phyloP scores from a whole-genome alignment of 2,113 vertebrate species.

The Xerus inauris region DNA sequence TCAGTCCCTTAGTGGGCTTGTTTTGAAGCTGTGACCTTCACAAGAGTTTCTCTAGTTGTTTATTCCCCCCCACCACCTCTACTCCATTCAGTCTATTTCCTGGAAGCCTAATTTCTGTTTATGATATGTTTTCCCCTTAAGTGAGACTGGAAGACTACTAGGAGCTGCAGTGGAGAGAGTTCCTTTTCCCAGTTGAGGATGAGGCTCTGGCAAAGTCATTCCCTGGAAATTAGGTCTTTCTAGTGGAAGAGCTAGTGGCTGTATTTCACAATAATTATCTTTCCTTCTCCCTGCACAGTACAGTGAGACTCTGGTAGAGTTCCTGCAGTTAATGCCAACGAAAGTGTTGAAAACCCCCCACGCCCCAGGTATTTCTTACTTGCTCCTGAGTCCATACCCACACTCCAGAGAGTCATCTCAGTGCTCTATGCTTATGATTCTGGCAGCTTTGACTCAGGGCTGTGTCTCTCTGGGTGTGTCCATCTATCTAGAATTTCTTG shows the following conservation, averaged over 20 bases:
- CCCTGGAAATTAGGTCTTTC: background rate
- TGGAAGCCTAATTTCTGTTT: background rate
- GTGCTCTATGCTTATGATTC: no score
- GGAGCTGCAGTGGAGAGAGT: no score
- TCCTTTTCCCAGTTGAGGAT: background rate
- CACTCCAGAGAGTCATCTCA: background rate
- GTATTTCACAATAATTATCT: background rate
- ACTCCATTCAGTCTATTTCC: background rate
- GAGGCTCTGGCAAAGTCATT: background rate
- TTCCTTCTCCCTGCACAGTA: background rate
- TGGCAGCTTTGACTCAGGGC: no score
- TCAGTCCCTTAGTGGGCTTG: background rate
- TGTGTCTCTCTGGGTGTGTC: background rate
- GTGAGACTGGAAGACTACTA: background rate
- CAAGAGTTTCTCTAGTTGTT: background rate
- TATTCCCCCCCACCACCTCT: no score
- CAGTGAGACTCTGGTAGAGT: background rate
- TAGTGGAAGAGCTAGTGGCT: background rate
- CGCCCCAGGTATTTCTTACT: no score
- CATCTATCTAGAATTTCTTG: background rate
- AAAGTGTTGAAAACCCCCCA: accelerated
- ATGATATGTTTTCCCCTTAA: background rate
- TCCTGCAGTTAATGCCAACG: background rate
- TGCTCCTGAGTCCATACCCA: background rate
- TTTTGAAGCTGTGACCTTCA: background rate